A percentile compares a stretch with the other conserved stretches of the same genome.
Conservation (phyloP, 2,113 vertebrate genomes). For the Brachyistius frenatus region DNA sequence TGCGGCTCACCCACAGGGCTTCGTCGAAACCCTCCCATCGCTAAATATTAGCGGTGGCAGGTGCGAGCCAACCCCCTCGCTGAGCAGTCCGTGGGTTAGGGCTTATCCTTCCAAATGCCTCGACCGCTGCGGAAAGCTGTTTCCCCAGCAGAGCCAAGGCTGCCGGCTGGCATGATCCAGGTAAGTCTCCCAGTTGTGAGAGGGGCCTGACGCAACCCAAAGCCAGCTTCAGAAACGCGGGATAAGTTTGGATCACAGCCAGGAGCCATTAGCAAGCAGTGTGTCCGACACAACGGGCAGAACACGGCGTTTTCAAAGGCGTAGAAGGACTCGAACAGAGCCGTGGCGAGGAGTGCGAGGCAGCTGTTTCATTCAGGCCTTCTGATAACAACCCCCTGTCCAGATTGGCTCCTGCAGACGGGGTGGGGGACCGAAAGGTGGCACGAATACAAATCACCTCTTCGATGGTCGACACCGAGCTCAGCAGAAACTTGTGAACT, state of each 20-base stretch:
- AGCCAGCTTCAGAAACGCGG: constrained; percentile 68
- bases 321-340: constrained; percentile 65
- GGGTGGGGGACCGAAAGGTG: constrained; percentile 40
- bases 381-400: constrained; percentile 77
- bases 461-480: constrained; percentile 61
- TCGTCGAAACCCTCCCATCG: constrained; percentile 45
- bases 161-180: constrained; percentile 61
- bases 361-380: constrained; percentile 81
- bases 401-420: constrained; percentile 66
- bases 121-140: constrained; percentile 36
- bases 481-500: constrained; percentile 58
- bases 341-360: constrained; percentile 54
- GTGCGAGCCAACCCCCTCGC: constrained; percentile 54
- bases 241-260: constrained; percentile 75
- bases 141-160: constrained; percentile 36
- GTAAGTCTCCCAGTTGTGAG: constrained; percentile 57
- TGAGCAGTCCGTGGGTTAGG: constrained; percentile 38
- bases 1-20: constrained; percentile 55
- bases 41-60: constrained; percentile 66
- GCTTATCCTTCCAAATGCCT: constrained; percentile 59
- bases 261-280: constrained; percentile 71
- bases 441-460: constrained; percentile 72
- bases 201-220: constrained; percentile 43
- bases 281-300: constrained; percentile 70
- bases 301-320: constrained; percentile 75